Conservation (phyloP, 2,113 vertebrate species). For the Cottus gobio region DNA sequence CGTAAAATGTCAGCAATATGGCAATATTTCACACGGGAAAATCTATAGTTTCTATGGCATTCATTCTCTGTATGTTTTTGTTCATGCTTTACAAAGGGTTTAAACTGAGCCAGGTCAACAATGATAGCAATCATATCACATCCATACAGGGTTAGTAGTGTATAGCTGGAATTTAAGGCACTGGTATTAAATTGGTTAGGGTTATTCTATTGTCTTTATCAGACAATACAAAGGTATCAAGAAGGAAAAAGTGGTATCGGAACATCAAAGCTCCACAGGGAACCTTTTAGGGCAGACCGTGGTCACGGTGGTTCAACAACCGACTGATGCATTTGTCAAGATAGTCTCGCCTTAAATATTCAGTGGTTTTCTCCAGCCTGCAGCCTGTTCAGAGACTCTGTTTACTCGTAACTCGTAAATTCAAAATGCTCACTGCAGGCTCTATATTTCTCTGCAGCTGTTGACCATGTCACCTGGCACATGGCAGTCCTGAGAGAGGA, state of each 20-base stretch:
- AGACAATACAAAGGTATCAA: not conserved
- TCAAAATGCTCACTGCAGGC: conserved; percentile 34
- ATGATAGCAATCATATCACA: not conserved
- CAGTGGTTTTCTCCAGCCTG: not conserved
- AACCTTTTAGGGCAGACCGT: not conserved
- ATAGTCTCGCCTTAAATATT: not conserved
- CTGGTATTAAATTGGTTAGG: not conserved
- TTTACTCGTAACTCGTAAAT: conserved; percentile 40
- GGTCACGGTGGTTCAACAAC: not conserved
- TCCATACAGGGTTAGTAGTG: not conserved
- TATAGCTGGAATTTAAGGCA: not conserved
- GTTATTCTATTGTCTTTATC: no score
- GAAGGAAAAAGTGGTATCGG: not conserved
- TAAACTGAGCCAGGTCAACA: not conserved
- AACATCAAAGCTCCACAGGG: not conserved
- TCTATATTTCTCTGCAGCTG: conserved; percentile 58
- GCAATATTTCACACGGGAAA: not conserved
- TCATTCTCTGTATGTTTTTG: not conserved
- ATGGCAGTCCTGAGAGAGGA: conserved; percentile 57
- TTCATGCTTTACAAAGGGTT: not conserved
- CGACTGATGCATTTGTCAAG: not conserved
- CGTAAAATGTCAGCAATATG: not conserved
- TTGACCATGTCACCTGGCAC: conserved; percentile 71
- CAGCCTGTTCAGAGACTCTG: not conserved
- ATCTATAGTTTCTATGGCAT: not conserved